Percentiles rank a stretch among this genome's conserved stretches.
phyloP scores from a whole-genome alignment of 2,113 vertebrate species.

The Rafetus swinhoei region DNA sequence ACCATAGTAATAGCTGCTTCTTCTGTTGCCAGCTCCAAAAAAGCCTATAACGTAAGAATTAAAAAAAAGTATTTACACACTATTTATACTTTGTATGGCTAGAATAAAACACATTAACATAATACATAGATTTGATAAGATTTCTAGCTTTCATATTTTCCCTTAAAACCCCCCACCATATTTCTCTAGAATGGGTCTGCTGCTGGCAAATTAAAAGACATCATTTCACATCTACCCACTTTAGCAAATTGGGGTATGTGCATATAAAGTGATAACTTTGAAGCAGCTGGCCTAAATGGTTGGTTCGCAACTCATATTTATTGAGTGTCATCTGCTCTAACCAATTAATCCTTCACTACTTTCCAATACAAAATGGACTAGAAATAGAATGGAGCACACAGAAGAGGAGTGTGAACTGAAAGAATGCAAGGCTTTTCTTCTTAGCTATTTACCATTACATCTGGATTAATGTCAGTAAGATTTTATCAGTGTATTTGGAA shows the following conservation, averaged over 20 bases:
- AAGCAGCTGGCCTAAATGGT: neutral
- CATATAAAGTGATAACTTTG: neutral
- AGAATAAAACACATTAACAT: neutral
- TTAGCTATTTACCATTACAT: neutral
- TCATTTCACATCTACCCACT: neutral
- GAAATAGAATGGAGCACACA: neutral
- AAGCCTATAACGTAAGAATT: conserved; percentile 82
- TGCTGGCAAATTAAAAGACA: neutral
- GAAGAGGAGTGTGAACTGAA: neutral
- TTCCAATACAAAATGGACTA: neutral
- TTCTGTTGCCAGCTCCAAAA: conserved; percentile 96
- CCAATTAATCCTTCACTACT: fast-evolving
- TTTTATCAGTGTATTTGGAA: conserved; percentile 2
- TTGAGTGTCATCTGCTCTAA: neutral
- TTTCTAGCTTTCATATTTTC: neutral
- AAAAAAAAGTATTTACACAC: conserved; percentile 4
- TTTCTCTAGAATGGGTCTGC: neutral
- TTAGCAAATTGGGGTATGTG: neutral
- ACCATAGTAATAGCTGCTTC: conserved; percentile 97
- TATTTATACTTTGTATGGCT: neutral
- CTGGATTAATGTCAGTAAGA: neutral
- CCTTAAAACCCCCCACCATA: neutral
- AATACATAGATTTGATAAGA: neutral
- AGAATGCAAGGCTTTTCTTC: neutral
- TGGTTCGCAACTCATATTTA: neutral